phyloP scores from a whole-genome alignment of 1,140 invertebrate genomes.

The Drosophila kanapiae region DNA sequence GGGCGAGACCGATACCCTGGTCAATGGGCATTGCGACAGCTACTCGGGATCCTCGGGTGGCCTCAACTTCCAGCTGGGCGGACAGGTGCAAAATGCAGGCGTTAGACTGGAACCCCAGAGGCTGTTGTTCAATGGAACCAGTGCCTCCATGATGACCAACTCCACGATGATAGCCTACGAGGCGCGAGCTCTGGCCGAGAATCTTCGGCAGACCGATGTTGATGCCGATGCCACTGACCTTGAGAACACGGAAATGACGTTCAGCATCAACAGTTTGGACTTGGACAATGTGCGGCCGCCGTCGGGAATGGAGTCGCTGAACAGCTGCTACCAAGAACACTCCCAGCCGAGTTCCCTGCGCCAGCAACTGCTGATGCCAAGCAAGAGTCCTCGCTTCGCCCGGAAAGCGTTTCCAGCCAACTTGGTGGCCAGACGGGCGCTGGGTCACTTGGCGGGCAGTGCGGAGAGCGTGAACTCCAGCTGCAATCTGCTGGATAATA shows the following conservation, averaged over 20 bases:
- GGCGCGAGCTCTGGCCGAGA: constrained; percentile 89
- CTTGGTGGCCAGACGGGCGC: constrained; percentile 89
- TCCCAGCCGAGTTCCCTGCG: constrained; percentile 72
- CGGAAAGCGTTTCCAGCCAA: constrained; percentile 89
- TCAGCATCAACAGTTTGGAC: constrained; percentile 88
- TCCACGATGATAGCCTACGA: constrained; percentile 91
- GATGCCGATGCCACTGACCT: constrained; percentile 10
- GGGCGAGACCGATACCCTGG: constrained; percentile 56
- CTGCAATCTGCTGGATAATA: constrained; percentile 89
- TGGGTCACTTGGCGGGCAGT: constrained; percentile 85
- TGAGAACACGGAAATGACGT: constrained; percentile 86
- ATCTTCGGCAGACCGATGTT: constrained; percentile 83
- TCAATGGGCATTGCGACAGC: constrained; percentile 32
- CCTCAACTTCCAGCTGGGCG: constrained; percentile 77
- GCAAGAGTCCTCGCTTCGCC: constrained; percentile 79
- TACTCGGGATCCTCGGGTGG: constrained; percentile 15
- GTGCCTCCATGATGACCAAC: constrained; percentile 87
- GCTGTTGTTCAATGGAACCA: constrained; percentile 69
- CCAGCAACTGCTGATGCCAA: constrained; percentile 77
- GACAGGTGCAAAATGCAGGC: constrained; percentile 72
- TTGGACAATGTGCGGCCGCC: constrained; percentile 92
- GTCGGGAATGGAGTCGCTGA: constrained; percentile 88
- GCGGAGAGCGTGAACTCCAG: constrained; percentile 86
- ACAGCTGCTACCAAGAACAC: constrained; percentile 69
- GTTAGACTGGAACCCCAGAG: constrained; percentile 44